Base-by-base conservation (phyloP, 2,888 invertebrate genomes). In the Herminia tarsipennalis region DNA sequence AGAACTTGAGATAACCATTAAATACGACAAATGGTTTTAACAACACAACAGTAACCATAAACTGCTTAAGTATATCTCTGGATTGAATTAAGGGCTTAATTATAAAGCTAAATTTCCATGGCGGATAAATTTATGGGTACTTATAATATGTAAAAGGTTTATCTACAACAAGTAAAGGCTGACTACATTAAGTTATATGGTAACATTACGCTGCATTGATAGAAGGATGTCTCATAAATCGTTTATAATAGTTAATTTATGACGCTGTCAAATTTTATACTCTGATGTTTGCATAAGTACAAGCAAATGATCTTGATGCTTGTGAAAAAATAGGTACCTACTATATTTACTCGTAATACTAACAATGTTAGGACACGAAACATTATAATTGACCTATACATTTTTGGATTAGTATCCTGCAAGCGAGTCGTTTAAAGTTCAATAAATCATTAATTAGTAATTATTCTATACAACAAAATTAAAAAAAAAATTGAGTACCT, bases 71-170 rank as follows among this genome's bases (percentile, higher is more conserved):
- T 51, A 43, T 45, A 9, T 39, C 38, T 52, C 51, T 38, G 36
- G 43, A 50, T 29, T 38, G 13, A 42, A 34, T 50, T 49, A 62
- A 46, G 50, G 34, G 39, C 50, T 53, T 51, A 51, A 66, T 58
- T 62, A 56, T 32, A 32, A 41, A 36, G 29, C 39, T 17, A 17
- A 24, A 17, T 22, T 24, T 44, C 35, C 42, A 51, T 35, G 36
- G 25, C 35, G 41, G 42, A 38, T 54, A 37, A 56, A 47, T 48
- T 53, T 66, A 62, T 50, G 28, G 30, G 27, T 37, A 45, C 27
- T 20, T 27, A 34, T 40, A 14, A 30, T 20, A 17, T 14, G 13
- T 10, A 17, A 13, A 13, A 27, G 18, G 6, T 20, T 27, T 33
- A 20, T 33, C 34, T 21, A 28, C 4, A 4, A 21, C 24, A 34